Percentiles rank a stretch among this genome's conserved stretches.
Evolutionary conservation across 2,797 vertebrate species (phyloP).

Genomic region (Podarcis lilfordi): DNA sequence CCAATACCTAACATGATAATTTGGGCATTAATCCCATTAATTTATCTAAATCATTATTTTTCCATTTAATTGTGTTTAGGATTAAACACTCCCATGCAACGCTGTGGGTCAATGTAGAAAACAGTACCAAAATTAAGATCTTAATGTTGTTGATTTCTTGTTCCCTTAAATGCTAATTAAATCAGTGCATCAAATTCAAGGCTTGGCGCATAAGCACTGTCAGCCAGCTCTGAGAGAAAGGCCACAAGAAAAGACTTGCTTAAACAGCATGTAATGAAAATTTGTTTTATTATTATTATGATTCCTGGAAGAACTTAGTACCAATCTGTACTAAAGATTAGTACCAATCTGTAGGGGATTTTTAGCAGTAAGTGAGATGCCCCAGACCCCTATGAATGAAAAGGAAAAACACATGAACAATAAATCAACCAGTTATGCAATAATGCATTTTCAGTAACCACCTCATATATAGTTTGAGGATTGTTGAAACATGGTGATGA

Average conservation of each 20-base stretch:
- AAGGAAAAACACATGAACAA: too few relatives aligned
- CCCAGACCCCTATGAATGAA: background rate
- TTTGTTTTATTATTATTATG: background rate
- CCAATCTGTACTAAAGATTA: background rate
- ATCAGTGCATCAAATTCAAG: background rate
- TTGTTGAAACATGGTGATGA: background rate
- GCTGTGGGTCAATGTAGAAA: background rate
- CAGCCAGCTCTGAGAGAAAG: background rate
- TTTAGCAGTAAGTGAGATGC: background rate
- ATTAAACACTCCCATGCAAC: background rate
- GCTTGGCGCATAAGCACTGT: background rate
- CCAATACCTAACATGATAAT: background rate
- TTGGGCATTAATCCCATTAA: background rate
- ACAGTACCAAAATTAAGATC: background rate
- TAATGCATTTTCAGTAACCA: background rate
- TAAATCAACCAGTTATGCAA: background rate
- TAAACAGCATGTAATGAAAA: background rate
- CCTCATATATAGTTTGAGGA: background rate
- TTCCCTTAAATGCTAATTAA: background rate
- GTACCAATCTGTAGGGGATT: background rate
- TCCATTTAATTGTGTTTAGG: background rate
- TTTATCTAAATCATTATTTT: background rate
- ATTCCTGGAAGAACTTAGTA: background rate
- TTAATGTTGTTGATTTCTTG: background rate
- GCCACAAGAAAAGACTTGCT: background rate